Evolutionary conservation across 2,888 invertebrate species (phyloP).

Genomic region (Eledone cirrhosa): DNA sequence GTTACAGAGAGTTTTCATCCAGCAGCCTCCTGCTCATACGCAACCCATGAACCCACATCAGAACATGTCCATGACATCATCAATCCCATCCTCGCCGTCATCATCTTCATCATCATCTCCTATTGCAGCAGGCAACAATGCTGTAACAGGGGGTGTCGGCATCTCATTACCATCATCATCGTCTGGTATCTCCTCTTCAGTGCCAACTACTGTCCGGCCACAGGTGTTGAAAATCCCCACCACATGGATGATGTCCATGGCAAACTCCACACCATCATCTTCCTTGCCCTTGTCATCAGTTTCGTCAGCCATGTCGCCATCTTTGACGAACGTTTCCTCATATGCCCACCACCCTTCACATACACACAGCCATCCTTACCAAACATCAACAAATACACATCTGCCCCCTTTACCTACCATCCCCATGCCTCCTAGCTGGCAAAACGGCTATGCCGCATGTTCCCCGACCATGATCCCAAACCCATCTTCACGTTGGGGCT

Average conservation of each 20-base stretch:
- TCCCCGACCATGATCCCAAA: conserved; percentile 3
- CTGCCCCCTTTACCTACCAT: conserved; percentile 13
- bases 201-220: conserved; percentile 18
- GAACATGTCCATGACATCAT: background rate
- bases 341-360: conserved; percentile 3
- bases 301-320: background rate
- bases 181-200: background rate
- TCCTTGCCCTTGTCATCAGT: conserved; percentile 1
- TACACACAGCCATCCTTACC: background rate
- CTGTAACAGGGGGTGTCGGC: background rate
- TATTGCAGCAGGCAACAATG: background rate
- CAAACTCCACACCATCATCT: background rate
- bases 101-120: conserved; percentile 5
- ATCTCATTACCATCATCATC: background rate
- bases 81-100: background rate
- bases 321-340: background rate
- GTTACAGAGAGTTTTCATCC: conserved; percentile 11
- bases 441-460: conserved; percentile 14
- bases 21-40: background rate
- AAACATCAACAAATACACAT: background rate
- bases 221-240: conserved; percentile 23
- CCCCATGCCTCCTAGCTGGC: conserved; percentile 20
- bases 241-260: conserved; percentile 27
- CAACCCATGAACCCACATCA: background rate
- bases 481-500: conserved; percentile 11